Evolutionary conservation across 1,140 invertebrate genomes (phyloP).

Genomic region (Homalodisca vitripennis): DNA sequence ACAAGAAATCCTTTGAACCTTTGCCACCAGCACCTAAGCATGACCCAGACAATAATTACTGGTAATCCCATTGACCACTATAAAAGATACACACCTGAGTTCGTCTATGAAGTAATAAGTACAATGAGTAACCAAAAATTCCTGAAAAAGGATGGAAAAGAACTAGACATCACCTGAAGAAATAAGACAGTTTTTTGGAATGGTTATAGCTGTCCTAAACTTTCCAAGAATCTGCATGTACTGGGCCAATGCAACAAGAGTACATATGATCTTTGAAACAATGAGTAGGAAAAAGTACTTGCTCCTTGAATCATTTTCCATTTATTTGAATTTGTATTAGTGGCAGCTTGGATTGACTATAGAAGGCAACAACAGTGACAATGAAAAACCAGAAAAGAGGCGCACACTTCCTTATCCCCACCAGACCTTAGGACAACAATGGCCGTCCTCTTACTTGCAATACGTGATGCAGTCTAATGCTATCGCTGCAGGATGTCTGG

Average conservation of each 20-base stretch:
- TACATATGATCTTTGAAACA: not conserved
- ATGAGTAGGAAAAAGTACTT: conserved; percentile 27
- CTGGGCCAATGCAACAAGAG: conserved; percentile 25
- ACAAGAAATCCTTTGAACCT: conserved; percentile 9
- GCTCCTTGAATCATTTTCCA: too few species aligned
- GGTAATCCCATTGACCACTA: not conserved
- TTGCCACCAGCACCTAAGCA: conserved; percentile 16
- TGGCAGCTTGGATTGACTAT: too few species aligned
- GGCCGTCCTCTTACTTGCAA: too few species aligned
- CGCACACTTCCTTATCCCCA: too few species aligned
- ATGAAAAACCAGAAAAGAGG: too few species aligned
- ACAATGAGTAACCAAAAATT: not conserved
- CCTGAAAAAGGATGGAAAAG: not conserved
- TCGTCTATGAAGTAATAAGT: conserved; percentile 5
- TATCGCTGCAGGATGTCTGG: too few species aligned
- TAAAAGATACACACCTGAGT: conserved; percentile 4
- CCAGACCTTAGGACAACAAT: too few species aligned
- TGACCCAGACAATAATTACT: not conserved
- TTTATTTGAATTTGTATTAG: too few species aligned
- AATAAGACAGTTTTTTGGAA: conserved; percentile 22
- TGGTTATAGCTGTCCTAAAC: conserved; percentile 21
- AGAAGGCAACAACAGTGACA: too few species aligned
- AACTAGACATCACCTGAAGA: conserved; percentile 20
- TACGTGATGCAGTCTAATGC: too few species aligned
- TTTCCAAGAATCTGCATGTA: conserved; percentile 28